phyloP scores from a whole-genome alignment of 2,113 vertebrate genomes.

The Oceanodroma tethys region DNA sequence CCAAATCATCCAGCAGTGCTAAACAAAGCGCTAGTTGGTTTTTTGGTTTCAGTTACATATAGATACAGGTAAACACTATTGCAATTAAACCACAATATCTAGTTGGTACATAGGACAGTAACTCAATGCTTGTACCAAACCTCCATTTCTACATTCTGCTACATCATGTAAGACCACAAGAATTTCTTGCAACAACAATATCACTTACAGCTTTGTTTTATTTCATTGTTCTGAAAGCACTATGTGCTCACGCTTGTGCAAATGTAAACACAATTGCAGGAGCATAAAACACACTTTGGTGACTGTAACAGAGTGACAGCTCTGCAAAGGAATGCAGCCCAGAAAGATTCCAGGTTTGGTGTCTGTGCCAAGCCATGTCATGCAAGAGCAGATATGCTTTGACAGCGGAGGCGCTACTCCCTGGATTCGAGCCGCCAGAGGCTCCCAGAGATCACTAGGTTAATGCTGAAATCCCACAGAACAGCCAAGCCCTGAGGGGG shows the following conservation, averaged over 20 bases:
- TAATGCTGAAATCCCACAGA: background rate
- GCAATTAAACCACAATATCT: background rate
- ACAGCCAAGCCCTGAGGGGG: background rate
- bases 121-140: background rate
- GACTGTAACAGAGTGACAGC: background rate
- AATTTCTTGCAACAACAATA: background rate
- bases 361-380: background rate
- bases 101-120: background rate
- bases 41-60: background rate
- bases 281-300: background rate
- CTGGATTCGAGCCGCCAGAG: background rate
- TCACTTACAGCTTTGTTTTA: background rate
- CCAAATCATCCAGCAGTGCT: background rate
- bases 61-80: background rate
- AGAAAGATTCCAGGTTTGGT: background rate
- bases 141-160: background rate
- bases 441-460: background rate
- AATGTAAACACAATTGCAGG: background rate
- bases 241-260: background rate
- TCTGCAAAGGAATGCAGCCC: background rate
- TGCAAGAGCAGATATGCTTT: rapidly evolving
- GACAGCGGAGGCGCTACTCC: background rate
- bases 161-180: background rate
- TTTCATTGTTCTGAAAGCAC: background rate
- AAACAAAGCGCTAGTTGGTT: background rate